These are phyloP conservation scores for Dicentrarchus labrax DNA, from an alignment of 2,113 vertebrate species.

Conservation along the genomic window DNA sequence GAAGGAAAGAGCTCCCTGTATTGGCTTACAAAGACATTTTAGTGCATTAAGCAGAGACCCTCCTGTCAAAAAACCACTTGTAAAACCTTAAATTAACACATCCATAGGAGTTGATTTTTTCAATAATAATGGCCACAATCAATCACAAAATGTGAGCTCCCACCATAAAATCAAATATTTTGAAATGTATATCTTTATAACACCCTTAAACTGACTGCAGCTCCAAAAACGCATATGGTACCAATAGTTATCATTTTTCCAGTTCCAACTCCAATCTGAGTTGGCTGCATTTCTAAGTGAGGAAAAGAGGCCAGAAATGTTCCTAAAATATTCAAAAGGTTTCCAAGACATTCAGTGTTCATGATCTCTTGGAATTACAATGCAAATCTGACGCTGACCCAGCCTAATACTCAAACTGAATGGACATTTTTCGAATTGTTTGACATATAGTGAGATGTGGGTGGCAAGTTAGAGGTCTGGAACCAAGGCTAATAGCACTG, in stretches of 20 bases:
- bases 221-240: slow-evolving; percentile 38
- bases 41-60: not conserved
- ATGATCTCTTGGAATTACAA: slow-evolving; percentile 4
- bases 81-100: slow-evolving; percentile 1
- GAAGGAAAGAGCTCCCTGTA: slow-evolving; percentile 8
- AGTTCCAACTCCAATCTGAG: slow-evolving; percentile 30
- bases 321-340: slow-evolving; percentile 52
- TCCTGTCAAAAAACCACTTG: slow-evolving; percentile 34
- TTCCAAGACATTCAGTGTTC: slow-evolving; percentile 44
- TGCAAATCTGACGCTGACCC: slow-evolving; percentile 10
- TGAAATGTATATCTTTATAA: slow-evolving; percentile 48
- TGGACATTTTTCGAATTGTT: slow-evolving; percentile 24
- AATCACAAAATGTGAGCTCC: slow-evolving; percentile 11
- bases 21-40: slow-evolving; percentile 10
- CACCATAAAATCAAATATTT: slow-evolving; percentile 38
- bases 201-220: slow-evolving; percentile 32
- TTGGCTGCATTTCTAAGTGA: slow-evolving; percentile 46
- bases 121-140: slow-evolving; percentile 14
- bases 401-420: not conserved
- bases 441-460: not conserved
- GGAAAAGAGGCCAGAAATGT: slow-evolving; percentile 29
- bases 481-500: not conserved
- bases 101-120: slow-evolving; percentile 16
- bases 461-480: slow-evolving; percentile 5
- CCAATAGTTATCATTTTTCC: slow-evolving; percentile 44